Base-by-base conservation (phyloP, 1,140 invertebrate genomes). In the Protaetia brevitarsis region DNA sequence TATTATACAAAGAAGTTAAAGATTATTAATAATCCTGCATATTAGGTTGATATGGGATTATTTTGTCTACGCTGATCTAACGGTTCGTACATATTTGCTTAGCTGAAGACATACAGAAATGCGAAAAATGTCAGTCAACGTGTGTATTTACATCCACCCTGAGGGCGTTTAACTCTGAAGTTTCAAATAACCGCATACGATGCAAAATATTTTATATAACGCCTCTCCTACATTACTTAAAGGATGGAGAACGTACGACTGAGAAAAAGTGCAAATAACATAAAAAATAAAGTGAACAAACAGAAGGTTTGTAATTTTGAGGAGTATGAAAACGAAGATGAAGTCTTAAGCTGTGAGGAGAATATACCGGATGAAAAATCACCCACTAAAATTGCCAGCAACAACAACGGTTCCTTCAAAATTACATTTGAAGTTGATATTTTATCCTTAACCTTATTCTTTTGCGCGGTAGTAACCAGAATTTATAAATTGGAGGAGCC, bases 401-500 rank as follows among this genome's bases (percentile, higher is more conserved):
- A 34, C 5, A 29, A 31, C 13, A 59, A 23, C 13, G 26, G 5
- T 19, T 51, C 31, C 11, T 21, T 31, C n/a, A 31, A 23, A 23
- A 30, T 92, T 63, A 85, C 82, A 70, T 78, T 92, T 64, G 85
- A 89, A 78, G 79, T 96, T 59, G 94, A 97, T 82, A 66, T 93
- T 19, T 82, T 95, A 34, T 89, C 91, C 62, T 69, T 90, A 36
- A 62, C 82, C 6, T 78, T 97, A 30, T 88, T 96, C 75, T 45
- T 88, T 28, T 68, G 88, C 65, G 89, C 88, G 37, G 76, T 95
- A 58, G 74, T 82, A 5, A 94, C 92, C 28, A 83, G 95, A 69
- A 85, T 96, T 74, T 95, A 94, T 80, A 86, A 86, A 71, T 80
- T 97, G 30, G 88, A 92, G 71, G 86, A 93, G 76, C 95, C 95